Conservation (phyloP, 2,888 invertebrate genomes). For the Eilema griseolum region DNA sequence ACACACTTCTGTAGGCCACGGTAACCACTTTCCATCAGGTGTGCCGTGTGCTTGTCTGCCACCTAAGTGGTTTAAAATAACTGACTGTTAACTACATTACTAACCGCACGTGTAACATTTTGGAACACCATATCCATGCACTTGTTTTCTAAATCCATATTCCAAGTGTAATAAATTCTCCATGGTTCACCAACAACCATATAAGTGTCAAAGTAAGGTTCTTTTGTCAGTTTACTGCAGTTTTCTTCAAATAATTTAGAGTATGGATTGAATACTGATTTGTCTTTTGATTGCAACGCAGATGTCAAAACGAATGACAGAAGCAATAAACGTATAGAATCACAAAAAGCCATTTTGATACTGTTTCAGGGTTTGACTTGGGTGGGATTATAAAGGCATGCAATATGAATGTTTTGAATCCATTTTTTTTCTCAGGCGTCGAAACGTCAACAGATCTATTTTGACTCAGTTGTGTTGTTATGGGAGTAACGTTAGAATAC, state of each 20-base stretch:
- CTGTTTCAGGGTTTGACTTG: slow-evolving; percentile 24
- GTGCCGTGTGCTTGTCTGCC: too few species aligned
- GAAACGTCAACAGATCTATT: slow-evolving; percentile 12
- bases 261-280: not conserved
- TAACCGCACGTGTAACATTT: slow-evolving; percentile 64
- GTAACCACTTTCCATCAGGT: too few species aligned
- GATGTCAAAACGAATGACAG: not conserved
- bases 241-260: slow-evolving; percentile 23
- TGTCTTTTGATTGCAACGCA: not conserved
- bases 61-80: too few species aligned
- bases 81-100: slow-evolving; percentile 23
- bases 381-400: slow-evolving; percentile 38
- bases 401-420: slow-evolving; percentile 34
- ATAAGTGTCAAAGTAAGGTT: slow-evolving; percentile 71
- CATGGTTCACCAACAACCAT: slow-evolving; percentile 66
- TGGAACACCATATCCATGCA: slow-evolving; percentile 71
- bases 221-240: slow-evolving; percentile 58
- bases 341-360: slow-evolving; percentile 34
- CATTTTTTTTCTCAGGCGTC: slow-evolving; percentile 41
- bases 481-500: not conserved
- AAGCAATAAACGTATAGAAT: slow-evolving; percentile 23
- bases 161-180: slow-evolving; percentile 75
- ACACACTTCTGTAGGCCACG: too few species aligned
- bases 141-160: slow-evolving; percentile 59
- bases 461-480: slow-evolving; percentile 24